Percentiles rank a stretch among this genome's conserved stretches.
phyloP scores from a whole-genome alignment of 2,888 invertebrate genomes.

The Volucella inanis region DNA sequence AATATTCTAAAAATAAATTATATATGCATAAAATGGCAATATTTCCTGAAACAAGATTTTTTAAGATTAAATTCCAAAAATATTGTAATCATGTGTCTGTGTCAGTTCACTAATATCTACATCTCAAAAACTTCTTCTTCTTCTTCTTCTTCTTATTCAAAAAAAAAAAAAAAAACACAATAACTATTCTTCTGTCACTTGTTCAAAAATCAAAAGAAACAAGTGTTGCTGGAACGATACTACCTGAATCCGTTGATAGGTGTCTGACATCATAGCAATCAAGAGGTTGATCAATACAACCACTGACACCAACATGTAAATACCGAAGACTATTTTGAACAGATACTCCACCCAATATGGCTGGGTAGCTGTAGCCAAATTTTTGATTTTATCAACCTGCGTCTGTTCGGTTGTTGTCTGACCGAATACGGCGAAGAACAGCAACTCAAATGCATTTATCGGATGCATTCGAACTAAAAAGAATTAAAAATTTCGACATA shows the following conservation, averaged over 20 bases:
- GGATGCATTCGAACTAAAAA: slow-evolving; percentile 93
- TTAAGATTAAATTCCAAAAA: neutral
- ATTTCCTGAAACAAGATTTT: neutral
- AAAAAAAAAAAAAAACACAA: neutral
- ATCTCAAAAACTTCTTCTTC: slow-evolving; percentile 21
- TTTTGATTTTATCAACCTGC: slow-evolving; percentile 86
- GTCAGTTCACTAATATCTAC: neutral
- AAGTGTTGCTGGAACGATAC: slow-evolving; percentile 79
- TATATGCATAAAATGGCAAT: neutral
- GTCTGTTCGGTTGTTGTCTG: slow-evolving; percentile 93
- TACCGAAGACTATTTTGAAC: slow-evolving; percentile 94
- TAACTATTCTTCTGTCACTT: slow-evolving; percentile 3
- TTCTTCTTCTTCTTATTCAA: too few relatives aligned
- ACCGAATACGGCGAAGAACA: slow-evolving; percentile 99
- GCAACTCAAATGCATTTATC: slow-evolving; percentile 96
- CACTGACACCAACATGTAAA: slow-evolving; percentile 99
- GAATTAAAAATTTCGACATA: slow-evolving; percentile 78
- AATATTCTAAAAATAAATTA: neutral
- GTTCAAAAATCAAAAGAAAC: slow-evolving; percentile 55
- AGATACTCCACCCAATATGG: slow-evolving; percentile 93
- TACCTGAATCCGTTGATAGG: slow-evolving; percentile 99
- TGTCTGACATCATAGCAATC: slow-evolving; percentile 99
- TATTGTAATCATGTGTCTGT: slow-evolving; percentile 4
- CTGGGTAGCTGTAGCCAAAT: slow-evolving; percentile 85
- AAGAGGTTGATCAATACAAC: slow-evolving; percentile 99